Conservation (phyloP, 2,113 vertebrate genomes). For the Myiopsitta monachus region DNA sequence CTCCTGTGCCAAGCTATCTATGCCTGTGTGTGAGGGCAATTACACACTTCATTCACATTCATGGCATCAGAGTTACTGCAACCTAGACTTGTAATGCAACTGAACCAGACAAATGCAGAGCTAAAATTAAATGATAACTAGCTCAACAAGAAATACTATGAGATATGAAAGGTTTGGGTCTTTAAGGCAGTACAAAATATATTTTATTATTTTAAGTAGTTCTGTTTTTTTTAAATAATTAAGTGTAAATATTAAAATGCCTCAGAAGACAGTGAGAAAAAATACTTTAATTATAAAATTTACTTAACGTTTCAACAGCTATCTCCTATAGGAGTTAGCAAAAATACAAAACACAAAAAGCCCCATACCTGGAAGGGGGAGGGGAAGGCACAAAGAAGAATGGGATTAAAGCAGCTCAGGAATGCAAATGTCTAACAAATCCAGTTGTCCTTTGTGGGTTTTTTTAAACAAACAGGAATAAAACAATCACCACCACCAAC, state of each 20-base stretch:
- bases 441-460: background rate
- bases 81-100: conserved; percentile 50
- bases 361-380: conserved; percentile 39
- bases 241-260: conserved; percentile 70
- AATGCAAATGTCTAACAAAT: conserved; percentile 62
- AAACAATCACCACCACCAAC: background rate
- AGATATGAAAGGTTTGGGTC: conserved; percentile 72
- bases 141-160: conserved; percentile 44
- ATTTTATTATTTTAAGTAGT: conserved; percentile 61
- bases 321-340: conserved; percentile 66
- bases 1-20: conserved; percentile 51
- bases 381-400: conserved; percentile 55
- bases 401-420: conserved; percentile 60
- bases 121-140: conserved; percentile 55
- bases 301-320: conserved; percentile 74
- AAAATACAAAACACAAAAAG: conserved; percentile 64
- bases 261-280: conserved; percentile 75
- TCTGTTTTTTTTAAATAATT: conserved; percentile 19
- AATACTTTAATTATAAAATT: conserved; percentile 70
- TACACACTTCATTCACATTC: conserved; percentile 8
- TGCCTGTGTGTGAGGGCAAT: conserved; percentile 16
- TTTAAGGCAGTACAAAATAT: conserved; percentile 77
- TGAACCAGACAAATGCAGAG: conserved; percentile 61
- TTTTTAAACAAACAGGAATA: background rate
- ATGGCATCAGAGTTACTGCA: conserved; percentile 47